Percentiles rank a stretch among this genome's conserved stretches.
Conservation (phyloP, 2,113 vertebrate genomes). For the Galemys pyrenaicus region DNA sequence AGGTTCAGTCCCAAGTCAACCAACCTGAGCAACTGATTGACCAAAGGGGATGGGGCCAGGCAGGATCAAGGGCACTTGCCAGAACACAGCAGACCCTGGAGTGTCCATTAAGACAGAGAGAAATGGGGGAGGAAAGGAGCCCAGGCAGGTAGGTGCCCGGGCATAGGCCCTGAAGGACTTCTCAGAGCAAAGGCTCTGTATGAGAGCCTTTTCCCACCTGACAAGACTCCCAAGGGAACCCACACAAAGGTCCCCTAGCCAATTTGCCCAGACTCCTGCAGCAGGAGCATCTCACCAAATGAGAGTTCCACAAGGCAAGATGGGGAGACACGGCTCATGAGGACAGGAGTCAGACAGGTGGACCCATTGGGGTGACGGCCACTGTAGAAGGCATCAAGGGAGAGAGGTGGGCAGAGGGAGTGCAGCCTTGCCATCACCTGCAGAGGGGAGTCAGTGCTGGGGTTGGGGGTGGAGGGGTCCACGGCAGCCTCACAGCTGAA, state of each 20-base stretch:
- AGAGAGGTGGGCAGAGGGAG: not conserved
- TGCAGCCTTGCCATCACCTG: too few species aligned
- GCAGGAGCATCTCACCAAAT: not conserved
- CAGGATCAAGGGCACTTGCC: accelerated
- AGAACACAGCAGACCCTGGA: not conserved
- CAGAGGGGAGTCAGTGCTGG: not conserved
- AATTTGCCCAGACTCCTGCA: too few species aligned
- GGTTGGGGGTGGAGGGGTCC: too few species aligned
- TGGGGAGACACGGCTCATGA: not conserved
- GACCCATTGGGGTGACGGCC: not conserved
- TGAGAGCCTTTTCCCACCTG: accelerated
- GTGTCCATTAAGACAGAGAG: not conserved
- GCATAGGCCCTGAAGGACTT: not conserved
- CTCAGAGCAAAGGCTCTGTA: not conserved
- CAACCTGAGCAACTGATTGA: not conserved
- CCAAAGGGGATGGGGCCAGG: not conserved
- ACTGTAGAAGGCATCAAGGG: not conserved
- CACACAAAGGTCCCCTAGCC: not conserved
- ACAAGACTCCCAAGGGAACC: accelerated
- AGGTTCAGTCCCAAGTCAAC: not conserved
- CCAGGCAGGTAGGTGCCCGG: not conserved
- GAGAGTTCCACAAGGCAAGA: not conserved
- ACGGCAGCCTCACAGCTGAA: not conserved
- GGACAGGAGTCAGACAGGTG: not conserved
- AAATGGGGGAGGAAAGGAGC: too few species aligned